phyloP scores from a whole-genome alignment of 1,140 invertebrate genomes.

The Lepeophtheirus salmonis region DNA sequence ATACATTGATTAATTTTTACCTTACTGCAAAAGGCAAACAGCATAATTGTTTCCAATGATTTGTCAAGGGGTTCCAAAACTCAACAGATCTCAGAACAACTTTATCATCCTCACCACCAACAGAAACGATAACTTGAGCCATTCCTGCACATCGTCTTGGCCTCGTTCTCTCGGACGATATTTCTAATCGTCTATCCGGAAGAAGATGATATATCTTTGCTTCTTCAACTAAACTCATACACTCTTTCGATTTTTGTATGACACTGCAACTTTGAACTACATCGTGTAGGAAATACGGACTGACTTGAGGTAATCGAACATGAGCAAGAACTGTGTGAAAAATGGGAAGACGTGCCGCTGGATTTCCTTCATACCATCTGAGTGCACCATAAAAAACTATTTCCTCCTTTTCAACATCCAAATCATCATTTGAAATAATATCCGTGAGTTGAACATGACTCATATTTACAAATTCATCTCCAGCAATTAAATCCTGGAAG shows the following conservation, averaged over 20 bases:
- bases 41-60: constrained; percentile 28
- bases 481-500: constrained; percentile 24
- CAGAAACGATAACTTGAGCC: constrained; percentile 33
- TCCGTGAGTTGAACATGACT: constrained; percentile 31
- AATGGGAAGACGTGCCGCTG: constrained; percentile 23
- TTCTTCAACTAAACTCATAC: constrained; percentile 31
- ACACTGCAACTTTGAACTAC: constrained; percentile 30
- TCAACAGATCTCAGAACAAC: constrained; percentile 36
- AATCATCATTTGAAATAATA: constrained; percentile 33
- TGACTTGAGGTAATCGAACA: constrained; percentile 36
- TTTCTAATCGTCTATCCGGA: constrained; percentile 31
- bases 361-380: constrained; percentile 32
- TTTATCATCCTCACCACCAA: constrained; percentile 38
- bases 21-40: constrained; percentile 33
- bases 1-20: constrained; percentile 20
- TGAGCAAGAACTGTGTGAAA: constrained; percentile 31
- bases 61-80: constrained; percentile 31
- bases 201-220: constrained; percentile 35
- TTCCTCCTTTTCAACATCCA: constrained; percentile 37
- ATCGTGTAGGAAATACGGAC: constrained; percentile 40
- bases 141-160: constrained; percentile 26
- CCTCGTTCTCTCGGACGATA: constrained; percentile 27
- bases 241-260: constrained; percentile 22
- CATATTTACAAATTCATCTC: constrained; percentile 34
- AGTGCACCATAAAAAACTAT: constrained; percentile 35